phyloP scores from a whole-genome alignment of 2,113 vertebrate species.

The Burhinus oedicnemus region DNA sequence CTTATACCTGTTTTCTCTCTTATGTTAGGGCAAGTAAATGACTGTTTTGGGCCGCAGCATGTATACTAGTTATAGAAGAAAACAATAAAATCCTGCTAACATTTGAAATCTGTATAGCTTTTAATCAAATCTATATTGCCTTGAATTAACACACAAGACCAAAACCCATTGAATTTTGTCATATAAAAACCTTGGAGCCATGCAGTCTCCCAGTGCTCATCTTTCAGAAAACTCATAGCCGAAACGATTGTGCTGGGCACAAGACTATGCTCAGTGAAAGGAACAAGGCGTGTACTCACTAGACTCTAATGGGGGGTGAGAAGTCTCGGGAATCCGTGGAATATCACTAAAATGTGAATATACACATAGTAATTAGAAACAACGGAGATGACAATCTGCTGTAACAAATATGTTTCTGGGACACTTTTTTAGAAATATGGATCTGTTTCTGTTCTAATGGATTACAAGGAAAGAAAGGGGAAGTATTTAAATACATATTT shows the following conservation, averaged over 20 bases:
- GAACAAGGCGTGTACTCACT: conserved; percentile 78
- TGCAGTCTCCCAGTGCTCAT: neutral
- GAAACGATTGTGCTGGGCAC: neutral
- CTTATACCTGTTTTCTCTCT: neutral
- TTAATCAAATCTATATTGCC: neutral
- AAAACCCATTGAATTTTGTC: neutral
- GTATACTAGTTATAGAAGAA: neutral
- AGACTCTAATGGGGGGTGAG: conserved; percentile 95
- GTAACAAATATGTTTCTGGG: neutral
- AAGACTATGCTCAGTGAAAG: neutral
- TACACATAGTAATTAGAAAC: neutral
- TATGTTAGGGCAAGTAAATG: no score
- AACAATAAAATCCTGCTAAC: neutral
- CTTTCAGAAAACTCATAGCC: neutral
- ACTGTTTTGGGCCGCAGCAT: neutral
- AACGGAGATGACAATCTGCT: neutral
- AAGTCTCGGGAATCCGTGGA: conserved; percentile 94
- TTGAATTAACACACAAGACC: neutral
- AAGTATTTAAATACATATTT: neutral
- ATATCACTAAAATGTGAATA: conserved; percentile 87
- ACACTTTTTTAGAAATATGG: neutral
- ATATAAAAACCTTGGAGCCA: neutral
- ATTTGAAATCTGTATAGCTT: neutral
- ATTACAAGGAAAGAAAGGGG: neutral
- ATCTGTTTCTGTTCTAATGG: neutral